phyloP scores from a whole-genome alignment of 2,113 vertebrate species.

The Hypomesus transpacificus region DNA sequence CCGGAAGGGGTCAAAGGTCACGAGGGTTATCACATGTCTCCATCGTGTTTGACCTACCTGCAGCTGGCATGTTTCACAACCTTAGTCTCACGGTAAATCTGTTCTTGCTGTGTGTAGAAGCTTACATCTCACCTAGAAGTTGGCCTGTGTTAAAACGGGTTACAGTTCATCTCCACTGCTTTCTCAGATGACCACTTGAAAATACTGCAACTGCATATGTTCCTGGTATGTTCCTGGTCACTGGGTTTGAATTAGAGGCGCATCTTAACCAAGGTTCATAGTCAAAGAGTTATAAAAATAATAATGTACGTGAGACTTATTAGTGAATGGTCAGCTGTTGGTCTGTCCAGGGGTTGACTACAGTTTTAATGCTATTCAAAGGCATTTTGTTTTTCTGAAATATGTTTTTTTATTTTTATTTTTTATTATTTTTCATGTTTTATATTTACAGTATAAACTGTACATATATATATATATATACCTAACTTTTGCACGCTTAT shows the following conservation, averaged over 20 bases:
- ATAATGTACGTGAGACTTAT: constrained; percentile 17
- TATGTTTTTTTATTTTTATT: constrained; percentile 26
- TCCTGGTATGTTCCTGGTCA: too few relatives aligned
- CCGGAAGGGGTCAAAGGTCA: constrained; percentile 12
- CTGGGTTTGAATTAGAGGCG: too few relatives aligned
- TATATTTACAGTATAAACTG: constrained; percentile 16
- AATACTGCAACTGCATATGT: too few relatives aligned
- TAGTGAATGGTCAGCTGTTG: constrained; percentile 29
- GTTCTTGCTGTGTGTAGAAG: background rate
- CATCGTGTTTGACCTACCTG: constrained; percentile 6
- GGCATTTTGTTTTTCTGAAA: constrained; percentile 36
- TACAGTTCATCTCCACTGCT: background rate
- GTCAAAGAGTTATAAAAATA: background rate
- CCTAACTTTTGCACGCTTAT: constrained; percentile 50
- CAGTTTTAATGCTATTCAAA: constrained; percentile 41
- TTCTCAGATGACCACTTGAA: background rate
- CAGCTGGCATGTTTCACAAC: too few relatives aligned
- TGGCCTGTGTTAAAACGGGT: background rate
- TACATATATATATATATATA: constrained; percentile 27
- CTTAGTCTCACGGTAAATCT: constrained; percentile 5
- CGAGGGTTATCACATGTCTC: constrained; percentile 28
- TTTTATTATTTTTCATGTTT: constrained; percentile 8
- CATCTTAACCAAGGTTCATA: background rate
- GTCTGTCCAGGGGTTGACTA: constrained; percentile 42
- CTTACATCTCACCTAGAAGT: background rate